Percentiles rank a stretch among this genome's conserved stretches.
phyloP scores from a whole-genome alignment of 1,140 invertebrate genomes.

The Drosophila nannoptera region DNA sequence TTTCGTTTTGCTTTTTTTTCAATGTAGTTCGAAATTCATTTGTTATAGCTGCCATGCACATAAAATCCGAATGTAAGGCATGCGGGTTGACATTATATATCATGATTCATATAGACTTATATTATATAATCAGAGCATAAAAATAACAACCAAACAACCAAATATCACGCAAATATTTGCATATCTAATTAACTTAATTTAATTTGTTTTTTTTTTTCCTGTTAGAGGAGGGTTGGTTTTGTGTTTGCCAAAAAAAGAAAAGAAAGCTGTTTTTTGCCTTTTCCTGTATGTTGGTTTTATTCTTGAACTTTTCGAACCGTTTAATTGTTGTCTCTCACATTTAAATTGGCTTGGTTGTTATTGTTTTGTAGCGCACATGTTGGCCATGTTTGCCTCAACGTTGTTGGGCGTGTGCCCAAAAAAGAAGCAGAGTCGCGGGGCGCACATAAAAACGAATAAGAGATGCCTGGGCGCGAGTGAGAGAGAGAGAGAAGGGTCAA shows the following conservation, averaged over 20 bases:
- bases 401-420: constrained; percentile 44
- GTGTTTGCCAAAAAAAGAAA: constrained; percentile 11
- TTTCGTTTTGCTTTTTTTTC: too few relatives aligned
- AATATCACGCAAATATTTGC: constrained; percentile 51
- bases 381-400: constrained; percentile 7
- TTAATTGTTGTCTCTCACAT: constrained; percentile 6
- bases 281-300: constrained; percentile 1
- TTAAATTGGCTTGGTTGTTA: constrained; percentile 23
- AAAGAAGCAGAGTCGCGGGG: neutral
- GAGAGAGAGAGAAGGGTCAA: neutral
- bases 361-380: constrained; percentile 7
- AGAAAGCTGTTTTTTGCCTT: neutral
- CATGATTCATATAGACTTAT: constrained; percentile 4
- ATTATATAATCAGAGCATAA: constrained; percentile 44
- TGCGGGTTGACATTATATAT: constrained; percentile 1
- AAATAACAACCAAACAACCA: constrained; percentile 33
- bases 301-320: constrained; percentile 27
- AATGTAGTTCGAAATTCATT: too few relatives aligned
- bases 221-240: neutral
- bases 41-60: neutral
- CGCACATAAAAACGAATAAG: neutral
- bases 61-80: neutral
- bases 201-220: constrained; percentile 18
- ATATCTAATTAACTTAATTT: constrained; percentile 46
- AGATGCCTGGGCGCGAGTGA: neutral